Evolutionary conservation across 2,797 vertebrate species (phyloP).

Genomic region (Malacoctenus gilli): DNA sequence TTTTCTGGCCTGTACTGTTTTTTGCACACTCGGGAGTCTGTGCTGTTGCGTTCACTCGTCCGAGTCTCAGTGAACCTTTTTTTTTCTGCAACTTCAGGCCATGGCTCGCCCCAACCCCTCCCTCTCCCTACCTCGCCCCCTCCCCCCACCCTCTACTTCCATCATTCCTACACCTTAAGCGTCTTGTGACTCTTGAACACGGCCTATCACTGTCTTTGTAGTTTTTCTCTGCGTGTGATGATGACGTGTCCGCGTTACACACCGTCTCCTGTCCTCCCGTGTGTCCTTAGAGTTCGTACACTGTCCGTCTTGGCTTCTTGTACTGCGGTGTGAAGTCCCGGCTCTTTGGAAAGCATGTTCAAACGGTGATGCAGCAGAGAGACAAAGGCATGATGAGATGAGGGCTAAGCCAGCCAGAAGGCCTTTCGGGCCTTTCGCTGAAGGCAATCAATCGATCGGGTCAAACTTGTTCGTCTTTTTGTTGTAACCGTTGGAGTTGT

Average conservation of each 20-base stretch:
- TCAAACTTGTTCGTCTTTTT: constrained; percentile 65
- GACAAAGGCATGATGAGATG: constrained; percentile 32
- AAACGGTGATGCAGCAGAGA: constrained; percentile 42
- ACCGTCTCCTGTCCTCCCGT: constrained; percentile 64
- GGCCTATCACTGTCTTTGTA: constrained; percentile 31
- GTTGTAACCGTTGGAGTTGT: constrained; percentile 68
- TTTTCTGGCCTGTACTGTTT: constrained; percentile 80
- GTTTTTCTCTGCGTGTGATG: constrained; percentile 27
- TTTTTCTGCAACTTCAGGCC: constrained; percentile 82
- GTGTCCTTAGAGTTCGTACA: constrained; percentile 61
- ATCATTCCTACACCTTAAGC: constrained; percentile 43
- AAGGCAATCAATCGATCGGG: constrained; percentile 61
- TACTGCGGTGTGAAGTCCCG: constrained; percentile 69
- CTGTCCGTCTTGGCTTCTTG: constrained; percentile 71
- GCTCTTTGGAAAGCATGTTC: constrained; percentile 67
- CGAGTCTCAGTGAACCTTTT: constrained; percentile 60
- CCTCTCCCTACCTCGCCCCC: constrained; percentile 32
- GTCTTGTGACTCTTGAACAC: constrained; percentile 15
- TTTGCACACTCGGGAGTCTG: constrained; percentile 74
- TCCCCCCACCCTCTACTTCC: constrained; percentile 44
- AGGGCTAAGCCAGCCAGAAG: constrained; percentile 35
- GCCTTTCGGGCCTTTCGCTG: constrained; percentile 52
- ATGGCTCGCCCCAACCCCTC: constrained; percentile 44
- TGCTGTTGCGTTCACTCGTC: constrained; percentile 71
- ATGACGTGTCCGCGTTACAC: constrained; percentile 58